phyloP scores from a whole-genome alignment of 2,113 vertebrate genomes.

The Scytalopus superciliaris region DNA sequence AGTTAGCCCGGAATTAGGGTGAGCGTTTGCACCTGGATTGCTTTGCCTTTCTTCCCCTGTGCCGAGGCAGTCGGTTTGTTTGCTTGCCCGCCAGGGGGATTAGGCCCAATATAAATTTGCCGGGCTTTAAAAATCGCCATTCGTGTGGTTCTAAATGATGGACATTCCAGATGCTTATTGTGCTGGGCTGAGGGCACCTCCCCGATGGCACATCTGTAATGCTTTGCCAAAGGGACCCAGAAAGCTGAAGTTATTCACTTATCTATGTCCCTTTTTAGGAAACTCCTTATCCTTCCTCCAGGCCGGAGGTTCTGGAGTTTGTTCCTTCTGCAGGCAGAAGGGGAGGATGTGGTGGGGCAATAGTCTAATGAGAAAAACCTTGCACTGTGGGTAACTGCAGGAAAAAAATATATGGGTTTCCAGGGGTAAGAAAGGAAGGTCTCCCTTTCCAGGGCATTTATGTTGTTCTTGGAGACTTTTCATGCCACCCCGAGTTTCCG shows the following conservation, averaged over 20 bases:
- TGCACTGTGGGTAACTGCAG: neutral
- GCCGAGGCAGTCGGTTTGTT: conserved; percentile 56
- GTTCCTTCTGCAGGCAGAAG: neutral
- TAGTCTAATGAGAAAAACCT: neutral
- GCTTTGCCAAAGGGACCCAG: neutral
- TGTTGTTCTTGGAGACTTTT: neutral
- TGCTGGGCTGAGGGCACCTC: neutral
- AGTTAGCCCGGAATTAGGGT: conserved; percentile 42
- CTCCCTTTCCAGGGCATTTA: neutral
- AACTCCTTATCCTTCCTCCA: neutral
- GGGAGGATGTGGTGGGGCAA: neutral
- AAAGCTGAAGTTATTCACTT: neutral
- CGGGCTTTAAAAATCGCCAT: conserved; percentile 45
- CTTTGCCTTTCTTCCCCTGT: conserved; percentile 17
- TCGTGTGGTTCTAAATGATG: conserved; percentile 5
- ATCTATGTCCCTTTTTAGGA: neutral
- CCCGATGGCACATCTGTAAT: neutral
- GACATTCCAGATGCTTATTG: neutral
- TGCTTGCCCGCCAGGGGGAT: conserved; percentile 52
- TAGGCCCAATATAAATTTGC: conserved; percentile 7
- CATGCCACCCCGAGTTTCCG: neutral
- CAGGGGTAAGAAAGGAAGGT: neutral
- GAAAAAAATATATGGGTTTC: rapidly evolving
- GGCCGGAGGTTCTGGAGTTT: neutral
- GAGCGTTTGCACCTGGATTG: conserved; percentile 22